Evolutionary conservation across 2,888 invertebrate genomes (phyloP), one percentile per base, ranked within the genome.

Genomic region (Drosophila prolongata): DNA sequence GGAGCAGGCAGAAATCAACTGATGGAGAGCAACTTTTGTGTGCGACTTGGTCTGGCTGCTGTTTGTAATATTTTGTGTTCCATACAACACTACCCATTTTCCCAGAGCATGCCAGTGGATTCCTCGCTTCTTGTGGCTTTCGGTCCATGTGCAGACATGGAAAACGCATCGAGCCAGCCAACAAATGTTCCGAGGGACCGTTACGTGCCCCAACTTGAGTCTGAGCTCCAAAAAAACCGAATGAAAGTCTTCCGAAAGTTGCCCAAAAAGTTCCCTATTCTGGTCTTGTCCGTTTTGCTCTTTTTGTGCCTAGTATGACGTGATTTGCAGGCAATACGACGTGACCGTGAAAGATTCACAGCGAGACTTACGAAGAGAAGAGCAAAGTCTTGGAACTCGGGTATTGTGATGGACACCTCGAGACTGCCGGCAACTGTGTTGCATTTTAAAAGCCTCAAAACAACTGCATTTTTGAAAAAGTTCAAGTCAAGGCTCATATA

Each of bases 241-340:
- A 60, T 35, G 60, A 71, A 67, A 70, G 76, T 80, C 69, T 75
- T 73, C 53, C 58, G 54, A 68, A 78, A 82, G 61, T 79, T 80
- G 57, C 60, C 52, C 43, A 46, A 53, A 65, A 73, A 67, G 66
- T 78, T 78, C 53, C 52, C 64, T 35, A 65, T 49, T 54, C 65
- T 43, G 30, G 24, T 10, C 38, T 27, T 27, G 24, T 34, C 16
- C n/a, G 19, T 37, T 42, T 56, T 56, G 66, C 49, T 65, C 61
- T 58, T 67, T 40, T 37, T 50, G 47, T 49, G 44, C 61, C 56
- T 57, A 50, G 53, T 56, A 52, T 77, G 79, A 83, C 79, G 84
- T 77, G 84, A 86, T 83, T 82, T 86, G 79, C 77, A 74, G 77
- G 58, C 60, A 74, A 55, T 64, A 66, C 67, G 76, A 83, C 84